phyloP scores from a whole-genome alignment of 2,888 invertebrate species.

The Augochlorella aurata region DNA sequence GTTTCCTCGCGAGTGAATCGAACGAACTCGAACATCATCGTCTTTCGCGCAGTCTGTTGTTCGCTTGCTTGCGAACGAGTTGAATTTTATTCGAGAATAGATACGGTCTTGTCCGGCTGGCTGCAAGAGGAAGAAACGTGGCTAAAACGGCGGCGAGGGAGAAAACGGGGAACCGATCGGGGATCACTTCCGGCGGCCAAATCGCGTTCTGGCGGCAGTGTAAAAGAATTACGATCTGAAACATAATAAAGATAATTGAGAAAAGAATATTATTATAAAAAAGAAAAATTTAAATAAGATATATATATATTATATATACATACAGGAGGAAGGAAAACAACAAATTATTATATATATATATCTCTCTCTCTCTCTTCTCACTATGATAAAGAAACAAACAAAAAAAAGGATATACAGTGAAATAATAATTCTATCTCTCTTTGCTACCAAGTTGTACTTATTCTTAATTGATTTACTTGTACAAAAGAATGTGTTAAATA shows the following conservation, averaged over 20 bases:
- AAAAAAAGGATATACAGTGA: slow-evolving; percentile 72
- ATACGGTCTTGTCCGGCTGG: too few species aligned
- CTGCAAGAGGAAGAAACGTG: neutral
- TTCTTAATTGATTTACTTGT: slow-evolving; percentile 83
- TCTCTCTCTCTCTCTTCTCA: slow-evolving; percentile 74
- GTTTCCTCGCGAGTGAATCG: too few species aligned
- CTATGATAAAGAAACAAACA: slow-evolving; percentile 69
- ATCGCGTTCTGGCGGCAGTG: slow-evolving; percentile 53
- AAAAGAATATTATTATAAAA: slow-evolving; percentile 69
- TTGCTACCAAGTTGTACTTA: slow-evolving; percentile 83
- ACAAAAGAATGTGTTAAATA: slow-evolving; percentile 82
- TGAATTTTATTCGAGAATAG: too few species aligned
- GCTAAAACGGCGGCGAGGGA: neutral
- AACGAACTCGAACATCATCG: too few species aligned
- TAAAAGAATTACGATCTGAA: slow-evolving; percentile 74
- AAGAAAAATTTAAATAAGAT: slow-evolving; percentile 66
- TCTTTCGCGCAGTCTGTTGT: too few species aligned
- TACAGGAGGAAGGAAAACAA: slow-evolving; percentile 9
- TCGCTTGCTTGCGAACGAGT: too few species aligned
- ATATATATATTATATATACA: slow-evolving; percentile 48
- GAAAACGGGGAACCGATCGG: neutral
- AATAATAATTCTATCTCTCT: slow-evolving; percentile 82
- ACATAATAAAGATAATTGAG: slow-evolving; percentile 77
- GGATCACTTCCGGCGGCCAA: slow-evolving; percentile 55
- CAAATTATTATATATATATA: slow-evolving; percentile 24